These are phyloP conservation scores for Danionella dracula DNA, from an alignment of 2,797 vertebrate species.

Conservation along the genomic window DNA sequence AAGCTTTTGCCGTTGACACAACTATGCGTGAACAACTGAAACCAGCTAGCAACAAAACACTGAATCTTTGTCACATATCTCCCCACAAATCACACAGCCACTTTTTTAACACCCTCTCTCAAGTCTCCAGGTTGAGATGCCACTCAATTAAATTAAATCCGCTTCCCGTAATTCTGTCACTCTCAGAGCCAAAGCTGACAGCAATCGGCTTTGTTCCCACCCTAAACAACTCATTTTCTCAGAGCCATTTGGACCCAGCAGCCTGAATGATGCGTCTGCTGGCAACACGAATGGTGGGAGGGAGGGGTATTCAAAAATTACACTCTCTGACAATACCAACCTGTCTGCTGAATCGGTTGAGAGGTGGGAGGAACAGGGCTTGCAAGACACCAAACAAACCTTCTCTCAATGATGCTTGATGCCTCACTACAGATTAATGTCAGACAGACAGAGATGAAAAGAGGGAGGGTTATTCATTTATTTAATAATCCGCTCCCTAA, in stretches of 20 bases:
- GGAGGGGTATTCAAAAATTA: conserved; percentile 41
- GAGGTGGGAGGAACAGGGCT: conserved; percentile 52
- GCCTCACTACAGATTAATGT: conserved; percentile 60
- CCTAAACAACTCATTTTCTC: conserved; percentile 9
- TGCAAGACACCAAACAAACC: conserved; percentile 62
- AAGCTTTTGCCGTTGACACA: too few relatives aligned
- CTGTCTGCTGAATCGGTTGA: conserved; percentile 51
- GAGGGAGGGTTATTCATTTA: conserved; percentile 58
- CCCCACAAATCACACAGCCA: not conserved
- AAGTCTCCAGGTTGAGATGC: conserved; percentile 38
- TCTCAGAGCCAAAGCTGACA: conserved; percentile 42
- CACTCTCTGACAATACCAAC: conserved; percentile 60
- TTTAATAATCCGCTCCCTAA: conserved; percentile 65
- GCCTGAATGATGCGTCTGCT: conserved; percentile 12
- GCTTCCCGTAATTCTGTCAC: conserved; percentile 46
- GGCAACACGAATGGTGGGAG: not conserved
- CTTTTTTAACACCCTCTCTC: conserved; percentile 6
- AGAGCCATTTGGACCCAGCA: conserved; percentile 27
- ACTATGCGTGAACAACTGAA: too few relatives aligned
- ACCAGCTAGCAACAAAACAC: too few relatives aligned
- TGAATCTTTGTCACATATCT: too few relatives aligned
- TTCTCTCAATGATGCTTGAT: conserved; percentile 59
- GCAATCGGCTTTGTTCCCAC: conserved; percentile 35
- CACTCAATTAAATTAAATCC: conserved; percentile 53
- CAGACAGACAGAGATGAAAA: conserved; percentile 27